Conservation (phyloP, 2,797 vertebrate genomes). For the Momotus momota region DNA sequence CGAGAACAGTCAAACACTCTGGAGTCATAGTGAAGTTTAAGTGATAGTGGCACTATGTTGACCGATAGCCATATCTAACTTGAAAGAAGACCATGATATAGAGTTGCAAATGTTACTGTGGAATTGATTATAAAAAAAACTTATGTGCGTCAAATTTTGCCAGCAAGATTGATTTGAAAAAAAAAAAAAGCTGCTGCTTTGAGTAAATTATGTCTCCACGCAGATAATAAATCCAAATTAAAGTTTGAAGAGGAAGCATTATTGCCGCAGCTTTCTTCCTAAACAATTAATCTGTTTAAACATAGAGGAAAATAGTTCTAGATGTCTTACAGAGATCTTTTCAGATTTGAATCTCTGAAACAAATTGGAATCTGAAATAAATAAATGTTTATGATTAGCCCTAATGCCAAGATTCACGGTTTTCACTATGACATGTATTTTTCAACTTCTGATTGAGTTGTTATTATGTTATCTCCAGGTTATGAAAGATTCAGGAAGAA, state of each 20-base stretch:
- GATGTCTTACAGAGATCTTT: background rate
- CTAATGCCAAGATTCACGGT: background rate
- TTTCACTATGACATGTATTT: background rate
- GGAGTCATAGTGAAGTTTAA: background rate
- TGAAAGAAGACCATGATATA: background rate
- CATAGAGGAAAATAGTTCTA: background rate
- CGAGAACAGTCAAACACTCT: background rate
- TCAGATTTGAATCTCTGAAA: background rate
- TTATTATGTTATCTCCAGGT: background rate
- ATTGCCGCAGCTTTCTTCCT: background rate
- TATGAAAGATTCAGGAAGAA: background rate
- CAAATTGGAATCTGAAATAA: background rate
- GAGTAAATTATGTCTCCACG: background rate
- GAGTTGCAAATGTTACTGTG: background rate
- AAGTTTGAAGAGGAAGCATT: background rate
- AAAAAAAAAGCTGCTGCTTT: background rate
- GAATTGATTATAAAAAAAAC: background rate
- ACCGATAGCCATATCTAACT: background rate
- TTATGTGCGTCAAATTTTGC: background rate
- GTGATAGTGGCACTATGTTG: background rate
- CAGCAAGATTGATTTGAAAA: background rate
- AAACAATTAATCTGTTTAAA: background rate
- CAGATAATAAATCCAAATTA: background rate
- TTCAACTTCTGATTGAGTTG: background rate
- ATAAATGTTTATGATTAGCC: background rate